Percentiles rank a stretch among this genome's conserved stretches.
These are phyloP conservation scores for Onychostoma macrolepis DNA, from an alignment of 2,113 vertebrate genomes.

Conservation along the genomic window DNA sequence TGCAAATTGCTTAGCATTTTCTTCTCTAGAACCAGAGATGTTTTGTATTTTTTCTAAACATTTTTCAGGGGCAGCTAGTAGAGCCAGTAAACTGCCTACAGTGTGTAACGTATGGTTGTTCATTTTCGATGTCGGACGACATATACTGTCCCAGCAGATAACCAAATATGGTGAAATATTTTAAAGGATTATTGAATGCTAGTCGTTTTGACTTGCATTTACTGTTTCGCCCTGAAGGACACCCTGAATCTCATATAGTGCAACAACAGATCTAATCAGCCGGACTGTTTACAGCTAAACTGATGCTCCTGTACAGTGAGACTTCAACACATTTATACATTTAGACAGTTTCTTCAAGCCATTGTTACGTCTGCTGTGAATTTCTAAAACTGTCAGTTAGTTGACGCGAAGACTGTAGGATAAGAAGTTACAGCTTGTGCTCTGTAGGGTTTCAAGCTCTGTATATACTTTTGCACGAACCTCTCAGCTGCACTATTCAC, in stretches of 20 bases:
- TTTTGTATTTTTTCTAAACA: neutral
- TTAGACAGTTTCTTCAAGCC: conserved; percentile 27
- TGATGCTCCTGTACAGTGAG: neutral
- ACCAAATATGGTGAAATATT: neutral
- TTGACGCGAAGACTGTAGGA: conserved; percentile 38
- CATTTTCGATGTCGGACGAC: neutral
- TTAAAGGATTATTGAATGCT: conserved; percentile 61
- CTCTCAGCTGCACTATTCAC: neutral
- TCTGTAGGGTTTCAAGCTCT: neutral
- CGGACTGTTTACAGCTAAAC: conserved; percentile 22
- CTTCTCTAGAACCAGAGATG: neutral
- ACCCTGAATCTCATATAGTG: conserved; percentile 61
- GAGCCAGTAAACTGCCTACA: neutral
- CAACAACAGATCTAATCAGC: conserved; percentile 69
- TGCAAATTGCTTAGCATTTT: neutral
- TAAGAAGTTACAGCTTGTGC: conserved; percentile 45
- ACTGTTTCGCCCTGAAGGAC: neutral
- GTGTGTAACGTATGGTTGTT: neutral
- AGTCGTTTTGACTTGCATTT: conserved; percentile 51
- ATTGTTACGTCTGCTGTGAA: neutral
- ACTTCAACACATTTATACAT: neutral
- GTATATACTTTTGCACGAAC: neutral
- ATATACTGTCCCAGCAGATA: neutral
- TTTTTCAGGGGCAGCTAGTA: neutral
- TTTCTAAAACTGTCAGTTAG: neutral